Base-by-base conservation (phyloP, 2,888 invertebrate species). In the Cephus sareptanus region DNA sequence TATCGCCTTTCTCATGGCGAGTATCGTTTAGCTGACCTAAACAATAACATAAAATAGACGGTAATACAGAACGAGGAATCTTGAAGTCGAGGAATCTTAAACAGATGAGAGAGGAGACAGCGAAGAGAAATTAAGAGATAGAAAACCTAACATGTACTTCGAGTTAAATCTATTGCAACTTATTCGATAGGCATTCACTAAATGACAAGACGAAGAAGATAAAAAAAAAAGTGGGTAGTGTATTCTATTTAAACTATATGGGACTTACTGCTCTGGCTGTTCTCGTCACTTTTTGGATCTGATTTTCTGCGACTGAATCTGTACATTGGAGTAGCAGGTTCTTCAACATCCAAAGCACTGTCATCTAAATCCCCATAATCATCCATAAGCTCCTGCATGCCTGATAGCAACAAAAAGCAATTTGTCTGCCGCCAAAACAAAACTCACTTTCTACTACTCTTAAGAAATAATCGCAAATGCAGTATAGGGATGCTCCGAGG, bases 21-120 rank as follows among this genome's bases (percentile, higher is more conserved):
- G 85, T 88, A 86, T 90, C 89, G 83, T 88, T 89, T 85, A 90
- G 88, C 85, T 89, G 90, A 89, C 90, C 90, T 90, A 87, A 85
- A 84, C 81, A 85, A 87, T 81, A 88, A 87, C 80, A 85, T 81
- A 70, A 70, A 40, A 70, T 33, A 70, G 30, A 70, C 11, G 70
- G 33, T 70, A 30, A 33, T 70, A 70, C 30, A 70, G 70, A 40
- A 40, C 40, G 15, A 40, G 40, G 40, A 40, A 40, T 40, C 40
- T 15, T 40, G 15, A 40, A 40, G 15, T 15, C 40, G 4, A 15
- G 40, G 40, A 40, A 40, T 15, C 6, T 40, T 40, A 40, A 40
- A 40, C 40, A 40, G 40, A 40, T 6, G 6, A 15, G 40, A 15
- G 6, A 15, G 40, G 40, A 40, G 40, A 40, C 15, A 15, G 40